Conservation (phyloP, 2,888 invertebrate genomes). For the Diarsia dahlii region DNA sequence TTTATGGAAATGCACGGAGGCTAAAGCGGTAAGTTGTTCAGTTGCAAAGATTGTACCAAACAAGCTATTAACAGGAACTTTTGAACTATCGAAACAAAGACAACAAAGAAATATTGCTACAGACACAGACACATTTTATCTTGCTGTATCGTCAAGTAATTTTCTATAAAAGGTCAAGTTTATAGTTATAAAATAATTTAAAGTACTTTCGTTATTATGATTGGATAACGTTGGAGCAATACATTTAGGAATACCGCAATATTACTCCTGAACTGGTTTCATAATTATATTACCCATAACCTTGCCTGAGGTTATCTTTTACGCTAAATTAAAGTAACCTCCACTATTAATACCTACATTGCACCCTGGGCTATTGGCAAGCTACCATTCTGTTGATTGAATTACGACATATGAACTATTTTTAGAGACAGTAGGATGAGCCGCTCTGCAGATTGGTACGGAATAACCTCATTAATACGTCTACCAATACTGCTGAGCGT, state of each 20-base stretch:
- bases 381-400: conserved; percentile 11
- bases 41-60: too few relatives aligned
- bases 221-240: conserved; percentile 12
- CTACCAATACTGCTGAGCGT: too few relatives aligned
- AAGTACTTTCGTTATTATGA: conserved; percentile 14
- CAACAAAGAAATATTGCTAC: too few relatives aligned
- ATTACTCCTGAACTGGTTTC: not conserved
- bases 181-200: conserved; percentile 16
- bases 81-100: too few relatives aligned
- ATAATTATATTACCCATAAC: conserved; percentile 7
- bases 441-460: too few relatives aligned
- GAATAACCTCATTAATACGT: too few relatives aligned
- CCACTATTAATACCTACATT: not conserved
- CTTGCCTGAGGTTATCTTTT: conserved; percentile 7
- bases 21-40: too few relatives aligned
- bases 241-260: not conserved
- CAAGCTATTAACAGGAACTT: too few relatives aligned
- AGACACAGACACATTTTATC: not conserved
- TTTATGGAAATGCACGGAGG: too few relatives aligned
- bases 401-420: not conserved
- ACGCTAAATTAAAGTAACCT: conserved; percentile 9
- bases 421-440: too few relatives aligned
- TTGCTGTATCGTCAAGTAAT: conserved; percentile 12
- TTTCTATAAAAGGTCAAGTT: conserved; percentile 34
- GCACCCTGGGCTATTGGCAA: not conserved